Evolutionary conservation across 1,140 invertebrate genomes (phyloP).

Genomic region (Teleogryllus occipitalis): DNA sequence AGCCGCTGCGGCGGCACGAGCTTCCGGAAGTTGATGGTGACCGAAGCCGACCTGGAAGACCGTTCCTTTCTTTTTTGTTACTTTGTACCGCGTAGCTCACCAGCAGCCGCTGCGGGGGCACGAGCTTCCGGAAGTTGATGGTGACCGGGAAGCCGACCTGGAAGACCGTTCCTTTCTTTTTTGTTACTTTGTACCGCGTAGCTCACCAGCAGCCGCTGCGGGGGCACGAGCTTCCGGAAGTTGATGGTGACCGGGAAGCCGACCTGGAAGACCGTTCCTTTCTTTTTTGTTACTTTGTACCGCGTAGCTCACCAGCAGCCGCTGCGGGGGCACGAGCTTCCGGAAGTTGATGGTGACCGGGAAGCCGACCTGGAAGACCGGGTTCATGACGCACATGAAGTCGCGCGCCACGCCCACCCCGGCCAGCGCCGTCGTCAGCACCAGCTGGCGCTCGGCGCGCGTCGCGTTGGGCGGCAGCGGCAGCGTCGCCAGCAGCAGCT

Average conservation of each 20-base stretch:
- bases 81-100: too few species aligned
- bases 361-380: conserved; percentile 45
- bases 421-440: not conserved
- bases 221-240: not conserved
- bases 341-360: conserved; percentile 27
- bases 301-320: not conserved
- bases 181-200: too few species aligned
- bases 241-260: conserved; percentile 37
- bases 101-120: too few species aligned
- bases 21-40: too few species aligned
- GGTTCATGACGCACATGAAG: conserved; percentile 42
- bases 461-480: not conserved
- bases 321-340: not conserved
- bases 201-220: not conserved
- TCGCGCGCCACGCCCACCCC: conserved; percentile 26
- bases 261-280: too few species aligned
- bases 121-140: too few species aligned
- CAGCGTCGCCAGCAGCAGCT: not conserved
- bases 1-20: too few species aligned
- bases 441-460: not conserved
- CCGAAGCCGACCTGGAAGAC: too few species aligned
- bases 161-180: too few species aligned
- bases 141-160: too few species aligned
- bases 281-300: too few species aligned
- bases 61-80: too few species aligned